A percentile compares a stretch with the other conserved stretches of the same genome.
Conservation (phyloP, 2,113 vertebrate species). For the Indicator indicator region DNA sequence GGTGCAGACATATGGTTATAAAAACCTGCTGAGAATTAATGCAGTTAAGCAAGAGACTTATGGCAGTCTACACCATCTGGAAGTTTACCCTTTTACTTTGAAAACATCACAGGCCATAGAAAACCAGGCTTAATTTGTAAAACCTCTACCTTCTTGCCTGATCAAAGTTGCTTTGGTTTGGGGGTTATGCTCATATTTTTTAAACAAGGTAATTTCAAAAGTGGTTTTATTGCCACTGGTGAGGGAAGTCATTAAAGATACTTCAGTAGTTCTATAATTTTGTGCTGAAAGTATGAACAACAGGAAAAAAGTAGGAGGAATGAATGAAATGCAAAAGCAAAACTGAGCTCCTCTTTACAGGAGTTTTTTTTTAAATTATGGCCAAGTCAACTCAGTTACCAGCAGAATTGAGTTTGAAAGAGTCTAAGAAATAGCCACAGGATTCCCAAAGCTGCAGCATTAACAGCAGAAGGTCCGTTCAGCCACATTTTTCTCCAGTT, state of each 20-base stretch:
- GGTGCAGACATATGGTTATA: neutral
- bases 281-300: neutral
- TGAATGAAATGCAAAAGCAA: neutral
- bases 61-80: neutral
- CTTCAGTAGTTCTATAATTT: neutral
- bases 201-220: neutral
- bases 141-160: neutral
- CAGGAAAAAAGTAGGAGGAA: neutral
- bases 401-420: fast-evolving
- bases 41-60: neutral
- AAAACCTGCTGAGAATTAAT: neutral
- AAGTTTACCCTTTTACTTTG: neutral
- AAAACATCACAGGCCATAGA: neutral
- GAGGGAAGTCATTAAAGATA: neutral
- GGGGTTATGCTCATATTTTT: neutral
- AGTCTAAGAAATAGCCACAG: fast-evolving
- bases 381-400: neutral
- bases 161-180: neutral
- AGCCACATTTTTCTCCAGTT: neutral
- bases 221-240: neutral
- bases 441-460: neutral
- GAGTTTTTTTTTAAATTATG: neutral
- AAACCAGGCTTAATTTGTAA: neutral
- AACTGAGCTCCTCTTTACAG: neutral
- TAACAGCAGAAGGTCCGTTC: neutral